These are phyloP conservation scores for Drosophila ficusphila DNA, from an alignment of 1,140 invertebrate genomes.

Conservation along the genomic window DNA sequence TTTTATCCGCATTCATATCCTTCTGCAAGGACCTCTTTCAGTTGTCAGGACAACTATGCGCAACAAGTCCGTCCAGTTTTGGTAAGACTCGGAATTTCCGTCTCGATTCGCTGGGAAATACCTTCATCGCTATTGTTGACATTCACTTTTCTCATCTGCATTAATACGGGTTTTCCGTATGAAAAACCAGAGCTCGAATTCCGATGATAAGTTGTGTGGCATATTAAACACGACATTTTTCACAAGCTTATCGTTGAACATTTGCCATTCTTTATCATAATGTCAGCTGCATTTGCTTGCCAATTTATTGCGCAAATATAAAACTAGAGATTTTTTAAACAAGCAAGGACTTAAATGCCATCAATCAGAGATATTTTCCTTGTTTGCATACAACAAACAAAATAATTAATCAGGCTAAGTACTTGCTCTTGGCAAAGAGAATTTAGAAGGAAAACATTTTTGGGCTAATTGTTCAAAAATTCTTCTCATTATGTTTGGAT, in stretches of 20 bases:
- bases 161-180: slow-evolving; percentile 13
- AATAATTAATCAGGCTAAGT: slow-evolving; percentile 35
- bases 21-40: slow-evolving; percentile 3
- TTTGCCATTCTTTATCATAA: neutral
- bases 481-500: too few relatives aligned
- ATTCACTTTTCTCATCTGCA: slow-evolving; percentile 13
- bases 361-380: slow-evolving; percentile 14
- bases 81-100: slow-evolving; percentile 10
- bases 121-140: slow-evolving; percentile 12
- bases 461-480: neutral
- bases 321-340: neutral
- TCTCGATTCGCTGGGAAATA: slow-evolving; percentile 13
- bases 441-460: neutral
- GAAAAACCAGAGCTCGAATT: neutral
- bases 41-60: slow-evolving; percentile 15
- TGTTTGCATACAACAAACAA: slow-evolving; percentile 23
- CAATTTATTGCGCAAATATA: neutral
- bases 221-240: slow-evolving; percentile 1
- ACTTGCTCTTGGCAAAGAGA: slow-evolving; percentile 9
- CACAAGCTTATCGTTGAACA: neutral
- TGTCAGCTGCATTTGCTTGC: neutral
- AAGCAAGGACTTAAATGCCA: neutral
- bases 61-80: slow-evolving; percentile 28
- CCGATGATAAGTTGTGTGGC: neutral
- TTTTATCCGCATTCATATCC: slow-evolving; percentile 28